Evolutionary conservation across 1,140 invertebrate species (phyloP).

Genomic region (Oreohelix idahoensis): DNA sequence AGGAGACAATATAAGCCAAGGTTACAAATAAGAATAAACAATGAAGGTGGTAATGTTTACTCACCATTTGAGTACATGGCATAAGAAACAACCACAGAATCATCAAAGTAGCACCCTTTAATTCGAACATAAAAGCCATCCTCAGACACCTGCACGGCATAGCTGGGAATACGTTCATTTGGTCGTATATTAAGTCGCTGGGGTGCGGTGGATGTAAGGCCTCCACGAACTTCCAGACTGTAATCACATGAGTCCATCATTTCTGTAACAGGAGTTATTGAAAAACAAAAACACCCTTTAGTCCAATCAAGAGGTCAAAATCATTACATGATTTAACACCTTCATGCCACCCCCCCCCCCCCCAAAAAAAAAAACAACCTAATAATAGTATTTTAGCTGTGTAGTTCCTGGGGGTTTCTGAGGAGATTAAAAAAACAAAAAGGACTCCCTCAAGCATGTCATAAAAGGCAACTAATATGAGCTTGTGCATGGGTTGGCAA

Average conservation of each 20-base stretch:
- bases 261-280: no score
- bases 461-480: no score
- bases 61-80: slow-evolving; percentile 17
- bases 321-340: no score
- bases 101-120: slow-evolving; percentile 17
- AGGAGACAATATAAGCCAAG: no score
- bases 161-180: neutral
- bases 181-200: neutral
- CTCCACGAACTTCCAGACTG: slow-evolving; percentile 28
- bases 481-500: no score
- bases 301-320: neutral
- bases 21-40: no score
- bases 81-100: neutral
- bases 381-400: no score
- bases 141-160: neutral
- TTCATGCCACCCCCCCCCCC: no score
- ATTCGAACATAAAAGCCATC: slow-evolving; percentile 40
- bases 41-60: neutral
- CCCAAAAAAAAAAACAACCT: no score
- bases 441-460: no score
- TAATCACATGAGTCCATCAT: neutral
- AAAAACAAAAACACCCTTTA: neutral
- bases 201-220: slow-evolving; percentile 12
- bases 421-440: no score
- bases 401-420: no score